These are phyloP conservation scores for Ladona fulva DNA, from an alignment of 1,140 invertebrate genomes.

Conservation along the genomic window DNA sequence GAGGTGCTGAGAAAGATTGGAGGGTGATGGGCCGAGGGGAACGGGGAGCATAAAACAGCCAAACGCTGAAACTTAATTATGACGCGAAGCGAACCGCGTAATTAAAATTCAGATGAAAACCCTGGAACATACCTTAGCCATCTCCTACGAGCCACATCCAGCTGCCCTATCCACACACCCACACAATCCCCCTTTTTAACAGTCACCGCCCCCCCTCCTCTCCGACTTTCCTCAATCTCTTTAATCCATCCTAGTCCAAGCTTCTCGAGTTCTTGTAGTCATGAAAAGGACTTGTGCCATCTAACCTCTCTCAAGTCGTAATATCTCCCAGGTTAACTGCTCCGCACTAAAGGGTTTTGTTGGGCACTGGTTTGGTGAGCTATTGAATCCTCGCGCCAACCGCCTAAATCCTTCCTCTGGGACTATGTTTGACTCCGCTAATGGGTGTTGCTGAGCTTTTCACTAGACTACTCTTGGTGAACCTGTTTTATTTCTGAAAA, in stretches of 20 bases:
- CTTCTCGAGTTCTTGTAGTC: too few species aligned
- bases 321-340: background rate
- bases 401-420: too few species aligned
- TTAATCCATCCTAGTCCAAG: too few species aligned
- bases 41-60: background rate
- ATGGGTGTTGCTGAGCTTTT: too few species aligned
- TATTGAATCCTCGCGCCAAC: too few species aligned
- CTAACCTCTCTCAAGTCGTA: background rate
- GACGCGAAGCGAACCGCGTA: background rate
- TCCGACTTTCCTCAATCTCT: background rate
- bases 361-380: too few species aligned
- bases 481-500: too few species aligned
- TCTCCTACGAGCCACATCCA: background rate
- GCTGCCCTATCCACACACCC: background rate
- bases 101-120: conserved; percentile 11
- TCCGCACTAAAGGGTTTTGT: too few species aligned
- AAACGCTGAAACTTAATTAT: conserved; percentile 2
- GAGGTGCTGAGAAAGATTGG: background rate
- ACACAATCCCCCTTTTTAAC: background rate
- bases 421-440: too few species aligned
- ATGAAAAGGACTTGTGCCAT: background rate
- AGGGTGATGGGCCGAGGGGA: background rate
- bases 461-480: too few species aligned
- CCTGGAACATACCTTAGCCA: background rate
- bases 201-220: background rate